phyloP scores from a whole-genome alignment of 2,888 invertebrate species.

The Melinaea menophilus region DNA sequence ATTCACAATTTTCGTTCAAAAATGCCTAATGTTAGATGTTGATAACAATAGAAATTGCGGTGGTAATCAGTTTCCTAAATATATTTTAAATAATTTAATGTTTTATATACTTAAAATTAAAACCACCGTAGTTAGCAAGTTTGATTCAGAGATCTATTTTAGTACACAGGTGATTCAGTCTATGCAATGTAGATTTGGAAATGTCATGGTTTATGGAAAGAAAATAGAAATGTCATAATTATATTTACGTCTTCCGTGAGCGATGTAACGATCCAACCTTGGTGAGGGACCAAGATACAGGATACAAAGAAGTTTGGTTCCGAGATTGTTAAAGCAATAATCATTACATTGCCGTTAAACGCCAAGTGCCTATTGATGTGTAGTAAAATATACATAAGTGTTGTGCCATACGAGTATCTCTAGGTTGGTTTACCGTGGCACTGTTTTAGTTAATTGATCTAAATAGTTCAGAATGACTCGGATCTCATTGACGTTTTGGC shows the following conservation, averaged over 20 bases:
- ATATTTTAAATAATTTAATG: background rate
- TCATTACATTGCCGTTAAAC: conserved; percentile 39
- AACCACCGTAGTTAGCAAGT: conserved; percentile 11
- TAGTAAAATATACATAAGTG: conserved; percentile 38
- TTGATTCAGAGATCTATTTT: conserved; percentile 16
- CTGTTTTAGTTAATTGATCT: conserved; percentile 14
- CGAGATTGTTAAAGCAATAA: conserved; percentile 40
- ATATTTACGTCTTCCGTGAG: conserved; percentile 14
- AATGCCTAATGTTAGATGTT: background rate
- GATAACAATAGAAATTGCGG: background rate
- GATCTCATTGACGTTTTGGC: conserved; percentile 19
- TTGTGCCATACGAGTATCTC: conserved; percentile 24
- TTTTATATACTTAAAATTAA: conserved; percentile 1
- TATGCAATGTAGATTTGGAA: conserved; percentile 15
- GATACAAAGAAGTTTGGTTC: conserved; percentile 18
- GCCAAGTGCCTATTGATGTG: conserved; percentile 61
- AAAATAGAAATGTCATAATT: background rate
- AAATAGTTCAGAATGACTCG: conserved; percentile 11
- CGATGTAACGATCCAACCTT: conserved; percentile 34
- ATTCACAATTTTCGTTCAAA: background rate
- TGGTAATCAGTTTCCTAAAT: conserved; percentile 5
- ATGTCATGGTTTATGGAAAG: conserved; percentile 16
- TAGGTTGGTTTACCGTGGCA: conserved; percentile 25
- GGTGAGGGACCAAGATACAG: conserved; percentile 48
- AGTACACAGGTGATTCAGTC: conserved; percentile 12